Evolutionary conservation across 2,888 invertebrate genomes (phyloP), one percentile per base, ranked within the genome.

Genomic region (Melieria omissa): DNA sequence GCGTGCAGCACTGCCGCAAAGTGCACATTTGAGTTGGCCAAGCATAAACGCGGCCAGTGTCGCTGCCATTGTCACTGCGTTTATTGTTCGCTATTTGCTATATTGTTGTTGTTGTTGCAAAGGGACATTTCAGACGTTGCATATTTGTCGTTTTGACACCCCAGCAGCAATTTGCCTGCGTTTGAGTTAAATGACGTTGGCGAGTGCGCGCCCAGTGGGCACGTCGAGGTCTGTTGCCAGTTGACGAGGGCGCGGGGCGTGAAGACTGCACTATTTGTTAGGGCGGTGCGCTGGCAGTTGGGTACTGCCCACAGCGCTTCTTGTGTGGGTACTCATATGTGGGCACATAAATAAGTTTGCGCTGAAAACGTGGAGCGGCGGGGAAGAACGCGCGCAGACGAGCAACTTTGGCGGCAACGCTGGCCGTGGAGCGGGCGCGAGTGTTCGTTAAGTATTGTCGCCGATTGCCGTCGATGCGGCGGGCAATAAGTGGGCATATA

Each of bases 141-240:
- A 71, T 73, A 74, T 76, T 77, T 76, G 75, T 76, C 74, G 73
- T 76, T 76, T 75, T 74, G 73, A 76, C 77, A 75, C 76, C 73
- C 76, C 73, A 70, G 55, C 72, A 74, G 75, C 76, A 75, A 75
- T 76, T 77, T 76, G 75, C 75, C 74, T 78, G 76, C 73, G 76
- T 77, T 77, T 78, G 78, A 78, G 77, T 77, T 76, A 75, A 77
- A 75, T 78, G 78, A 77, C 78, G 73, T 76, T 76, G 71, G 74
- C 74, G 72, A 75, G 74, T 75, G 76, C 71, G 72, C 64, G 67
- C 63, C 72, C 70, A 69, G 66, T 71, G 63, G 29, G 29, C 29
- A 29, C 29, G 29, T 29, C 29, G 29, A 29, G 29, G 3, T 29
- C 29, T 29, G 29, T 29, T 29, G 29, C 29, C 29, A 29, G 29